phyloP scores from a whole-genome alignment of 1,140 invertebrate species.

The Triops cancriformis region DNA sequence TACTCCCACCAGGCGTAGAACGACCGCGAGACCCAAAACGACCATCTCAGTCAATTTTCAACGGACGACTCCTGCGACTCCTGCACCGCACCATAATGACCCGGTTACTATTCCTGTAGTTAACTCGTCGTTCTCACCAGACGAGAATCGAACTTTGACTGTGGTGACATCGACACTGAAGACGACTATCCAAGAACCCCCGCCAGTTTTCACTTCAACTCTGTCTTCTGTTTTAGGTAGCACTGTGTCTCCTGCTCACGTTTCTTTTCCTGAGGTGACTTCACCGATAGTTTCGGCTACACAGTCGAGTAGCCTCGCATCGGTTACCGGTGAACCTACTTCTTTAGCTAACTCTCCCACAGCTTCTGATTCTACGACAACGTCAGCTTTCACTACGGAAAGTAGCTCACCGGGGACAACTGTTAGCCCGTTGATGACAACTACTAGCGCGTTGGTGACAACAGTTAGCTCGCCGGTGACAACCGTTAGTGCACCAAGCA shows the following conservation, averaged over 20 bases:
- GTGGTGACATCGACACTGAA: neutral
- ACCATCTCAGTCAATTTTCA: neutral
- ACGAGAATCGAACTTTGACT: constrained; percentile 19
- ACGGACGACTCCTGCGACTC: constrained; percentile 8
- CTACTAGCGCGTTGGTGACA: neutral
- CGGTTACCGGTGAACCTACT: neutral
- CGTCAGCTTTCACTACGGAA: neutral
- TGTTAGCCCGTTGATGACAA: neutral
- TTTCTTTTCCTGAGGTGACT: neutral
- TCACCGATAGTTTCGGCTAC: neutral
- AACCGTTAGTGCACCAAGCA: neutral
- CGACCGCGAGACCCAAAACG: neutral
- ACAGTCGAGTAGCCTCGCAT: neutral
- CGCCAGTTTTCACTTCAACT: neutral
- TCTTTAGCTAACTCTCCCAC: neutral
- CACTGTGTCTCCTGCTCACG: neutral
- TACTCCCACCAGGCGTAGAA: neutral
- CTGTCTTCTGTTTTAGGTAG: neutral
- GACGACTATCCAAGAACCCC: constrained; percentile 16
- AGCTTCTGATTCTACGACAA: neutral
- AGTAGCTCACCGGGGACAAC: neutral
- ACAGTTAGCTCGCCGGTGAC: neutral
- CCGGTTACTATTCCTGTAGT: neutral
- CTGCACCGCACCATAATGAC: constrained; percentile 9
- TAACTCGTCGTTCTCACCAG: constrained; percentile 10